Evolutionary conservation across 2,113 vertebrate genomes (phyloP).

Genomic region (Macquaria ambigua): DNA sequence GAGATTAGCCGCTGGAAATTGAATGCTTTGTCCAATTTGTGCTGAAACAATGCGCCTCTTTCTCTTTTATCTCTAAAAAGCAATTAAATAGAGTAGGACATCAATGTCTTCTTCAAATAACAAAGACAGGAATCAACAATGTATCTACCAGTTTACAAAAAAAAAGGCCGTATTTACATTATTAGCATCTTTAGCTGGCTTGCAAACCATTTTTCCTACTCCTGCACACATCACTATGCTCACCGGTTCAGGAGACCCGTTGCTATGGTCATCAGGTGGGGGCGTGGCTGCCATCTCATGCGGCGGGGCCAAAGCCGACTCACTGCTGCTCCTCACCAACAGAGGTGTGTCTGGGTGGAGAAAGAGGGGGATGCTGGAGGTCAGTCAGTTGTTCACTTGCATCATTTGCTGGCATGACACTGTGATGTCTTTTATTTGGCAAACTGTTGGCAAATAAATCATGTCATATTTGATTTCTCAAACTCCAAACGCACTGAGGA

Average conservation of each 20-base stretch:
- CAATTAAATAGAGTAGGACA: background rate
- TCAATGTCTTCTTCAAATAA: background rate
- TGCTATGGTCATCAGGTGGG: conserved; percentile 18
- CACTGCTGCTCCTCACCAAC: conserved; percentile 80
- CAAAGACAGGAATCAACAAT: background rate
- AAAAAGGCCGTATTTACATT: background rate
- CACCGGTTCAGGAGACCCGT: conserved; percentile 52
- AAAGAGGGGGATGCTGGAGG: background rate
- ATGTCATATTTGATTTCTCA: background rate
- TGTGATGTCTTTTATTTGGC: background rate
- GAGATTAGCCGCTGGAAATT: background rate
- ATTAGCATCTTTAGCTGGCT: background rate
- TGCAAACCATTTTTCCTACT: background rate
- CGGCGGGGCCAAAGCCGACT: conserved; percentile 59
- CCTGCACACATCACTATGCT: background rate
- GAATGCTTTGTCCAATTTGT: background rate
- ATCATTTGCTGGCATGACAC: background rate
- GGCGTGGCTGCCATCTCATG: background rate
- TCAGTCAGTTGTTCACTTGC: background rate
- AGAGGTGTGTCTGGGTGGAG: conserved; percentile 67
- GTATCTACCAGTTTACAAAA: background rate
- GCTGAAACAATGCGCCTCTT: background rate
- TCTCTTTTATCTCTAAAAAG: background rate
- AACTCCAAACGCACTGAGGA: background rate
- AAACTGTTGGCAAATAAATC: background rate